Evolutionary conservation across 2,797 vertebrate genomes (phyloP).

Genomic region (Hypotaenidia philippensis): DNA sequence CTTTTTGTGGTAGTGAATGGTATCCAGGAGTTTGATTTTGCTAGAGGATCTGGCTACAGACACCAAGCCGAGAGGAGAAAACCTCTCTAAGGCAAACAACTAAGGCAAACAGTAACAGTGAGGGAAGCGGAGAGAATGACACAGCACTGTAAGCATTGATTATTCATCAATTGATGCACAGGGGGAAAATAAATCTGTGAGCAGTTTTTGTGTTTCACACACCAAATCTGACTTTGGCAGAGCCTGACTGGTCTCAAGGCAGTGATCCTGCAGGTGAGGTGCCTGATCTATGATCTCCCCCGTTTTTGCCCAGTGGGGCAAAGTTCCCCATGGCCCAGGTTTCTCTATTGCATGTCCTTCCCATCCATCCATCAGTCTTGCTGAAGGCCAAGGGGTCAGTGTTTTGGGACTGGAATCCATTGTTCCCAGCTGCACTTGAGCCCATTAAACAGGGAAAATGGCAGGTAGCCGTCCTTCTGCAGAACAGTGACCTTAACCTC

Average conservation of each 20-base stretch:
- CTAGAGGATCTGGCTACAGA: background rate
- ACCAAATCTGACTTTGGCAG: background rate
- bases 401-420: background rate
- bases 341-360: background rate
- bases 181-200: background rate
- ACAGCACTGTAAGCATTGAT: background rate
- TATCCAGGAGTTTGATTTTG: background rate
- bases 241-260: background rate
- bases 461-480: background rate
- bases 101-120: background rate
- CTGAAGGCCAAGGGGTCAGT: background rate
- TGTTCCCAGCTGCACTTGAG: background rate
- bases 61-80: background rate
- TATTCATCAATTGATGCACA: background rate
- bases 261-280: background rate
- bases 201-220: background rate
- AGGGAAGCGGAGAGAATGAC: background rate
- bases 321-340: background rate
- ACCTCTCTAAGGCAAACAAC: background rate
- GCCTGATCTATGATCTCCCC: background rate
- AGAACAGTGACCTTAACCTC: constrained; percentile 43
- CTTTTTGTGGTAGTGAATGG: background rate
- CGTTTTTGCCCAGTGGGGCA: background rate
- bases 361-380: background rate
- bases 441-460: background rate